phyloP scores from a whole-genome alignment of 2,113 vertebrate genomes.

The Antigone vipio region DNA sequence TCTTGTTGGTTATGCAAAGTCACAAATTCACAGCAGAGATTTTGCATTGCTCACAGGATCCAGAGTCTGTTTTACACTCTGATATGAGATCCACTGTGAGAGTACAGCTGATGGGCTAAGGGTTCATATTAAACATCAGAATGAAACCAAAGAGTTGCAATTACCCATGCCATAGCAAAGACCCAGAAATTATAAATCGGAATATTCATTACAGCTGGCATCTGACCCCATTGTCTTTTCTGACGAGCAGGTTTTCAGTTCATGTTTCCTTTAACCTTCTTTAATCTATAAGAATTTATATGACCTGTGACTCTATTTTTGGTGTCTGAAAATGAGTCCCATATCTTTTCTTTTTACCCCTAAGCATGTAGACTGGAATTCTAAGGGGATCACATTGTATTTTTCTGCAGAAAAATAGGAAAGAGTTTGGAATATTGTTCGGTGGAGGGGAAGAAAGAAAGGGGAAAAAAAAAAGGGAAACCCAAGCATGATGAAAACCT shows the following conservation, averaged over 20 bases:
- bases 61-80: not conserved
- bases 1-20: not conserved
- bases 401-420: not conserved
- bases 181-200: not conserved
- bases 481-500: not conserved
- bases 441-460: accelerated
- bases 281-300: not conserved
- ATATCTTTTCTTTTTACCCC: not conserved
- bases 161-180: not conserved
- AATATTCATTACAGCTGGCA: not conserved
- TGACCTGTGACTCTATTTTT: not conserved
- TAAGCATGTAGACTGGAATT: not conserved
- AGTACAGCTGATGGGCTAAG: not conserved
- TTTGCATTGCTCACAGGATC: not conserved
- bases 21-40: not conserved
- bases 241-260: not conserved
- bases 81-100: not conserved
- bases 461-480: not conserved
- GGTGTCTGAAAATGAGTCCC: not conserved
- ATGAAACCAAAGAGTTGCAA: not conserved
- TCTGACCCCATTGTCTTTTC: not conserved
- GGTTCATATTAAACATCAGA: not conserved
- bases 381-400: not conserved
- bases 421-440: not conserved
- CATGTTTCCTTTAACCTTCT: not conserved